A percentile compares a stretch with the other conserved stretches of the same genome.
Conservation (phyloP, 2,113 vertebrate genomes). For the Psilopsiagon aymara region DNA sequence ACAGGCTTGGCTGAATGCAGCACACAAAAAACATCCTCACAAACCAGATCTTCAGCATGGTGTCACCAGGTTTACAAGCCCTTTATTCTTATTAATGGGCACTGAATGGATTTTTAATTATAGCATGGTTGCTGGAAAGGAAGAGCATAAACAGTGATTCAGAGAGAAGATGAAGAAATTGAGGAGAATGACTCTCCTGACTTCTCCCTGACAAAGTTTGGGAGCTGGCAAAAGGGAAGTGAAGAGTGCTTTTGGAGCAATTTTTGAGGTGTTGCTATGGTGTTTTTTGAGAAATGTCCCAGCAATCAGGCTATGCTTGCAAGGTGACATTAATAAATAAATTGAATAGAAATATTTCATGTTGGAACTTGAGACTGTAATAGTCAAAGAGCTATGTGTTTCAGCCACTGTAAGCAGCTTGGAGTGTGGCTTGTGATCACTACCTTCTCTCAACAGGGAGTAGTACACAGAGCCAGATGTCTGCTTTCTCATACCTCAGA, state of each 20-base stretch:
- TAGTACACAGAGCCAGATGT: not conserved
- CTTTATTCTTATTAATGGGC: not conserved
- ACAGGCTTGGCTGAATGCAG: not conserved
- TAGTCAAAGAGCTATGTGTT: not conserved
- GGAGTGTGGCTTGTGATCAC: not conserved
- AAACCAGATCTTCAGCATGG: not conserved
- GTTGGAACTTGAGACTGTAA: not conserved
- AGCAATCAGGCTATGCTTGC: not conserved
- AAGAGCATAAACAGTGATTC: not conserved
- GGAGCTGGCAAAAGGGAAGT: not conserved
- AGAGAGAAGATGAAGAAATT: not conserved
- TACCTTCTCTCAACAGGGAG: not conserved
- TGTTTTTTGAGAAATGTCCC: not conserved
- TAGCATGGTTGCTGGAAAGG: not conserved
- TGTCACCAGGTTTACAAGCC: not conserved
- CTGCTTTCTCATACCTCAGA: not conserved
- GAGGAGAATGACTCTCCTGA: not conserved
- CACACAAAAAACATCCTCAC: not conserved
- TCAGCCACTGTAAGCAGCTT: not conserved
- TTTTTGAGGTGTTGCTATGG: not conserved
- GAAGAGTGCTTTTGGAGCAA: not conserved
- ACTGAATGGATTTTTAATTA: not conserved
- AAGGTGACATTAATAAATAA: not conserved
- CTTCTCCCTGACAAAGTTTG: not conserved
- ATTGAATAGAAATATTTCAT: not conserved